A percentile compares a stretch with the other conserved stretches of the same genome.
These are phyloP conservation scores for Eurois occulta DNA, from an alignment of 2,888 invertebrate species.

Conservation along the genomic window DNA sequence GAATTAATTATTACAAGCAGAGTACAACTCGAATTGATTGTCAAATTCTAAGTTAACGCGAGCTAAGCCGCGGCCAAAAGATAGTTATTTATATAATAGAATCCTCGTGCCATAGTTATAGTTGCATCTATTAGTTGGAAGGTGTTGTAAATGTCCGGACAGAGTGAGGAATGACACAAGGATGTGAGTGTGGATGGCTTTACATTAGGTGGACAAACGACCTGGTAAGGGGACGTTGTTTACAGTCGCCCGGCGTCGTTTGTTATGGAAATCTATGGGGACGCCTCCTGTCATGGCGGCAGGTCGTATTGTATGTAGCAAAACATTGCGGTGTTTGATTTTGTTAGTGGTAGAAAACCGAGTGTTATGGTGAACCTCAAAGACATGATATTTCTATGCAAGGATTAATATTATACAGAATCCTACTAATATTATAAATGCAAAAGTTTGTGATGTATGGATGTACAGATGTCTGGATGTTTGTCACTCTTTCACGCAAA, in stretches of 20 bases:
- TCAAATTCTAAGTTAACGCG: no score
- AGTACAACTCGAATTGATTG: no score
- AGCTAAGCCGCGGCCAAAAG: no score
- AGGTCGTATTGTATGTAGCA: slow-evolving; percentile 31
- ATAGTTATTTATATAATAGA: no score
- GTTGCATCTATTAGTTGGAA: slow-evolving; percentile 11
- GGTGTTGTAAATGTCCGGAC: slow-evolving; percentile 28
- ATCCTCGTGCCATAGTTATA: background rate
- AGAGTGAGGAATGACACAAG: slow-evolving; percentile 7
- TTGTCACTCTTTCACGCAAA: no score
- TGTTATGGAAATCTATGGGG: slow-evolving; percentile 54
- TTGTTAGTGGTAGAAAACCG: background rate
- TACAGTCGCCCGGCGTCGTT: slow-evolving; percentile 36
- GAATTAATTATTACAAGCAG: no score
- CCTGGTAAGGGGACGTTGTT: slow-evolving; percentile 27
- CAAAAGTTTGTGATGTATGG: no score
- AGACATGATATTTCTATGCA: background rate
- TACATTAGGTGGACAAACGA: slow-evolving; percentile 36
- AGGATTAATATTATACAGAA: background rate
- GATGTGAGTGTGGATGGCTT: slow-evolving; percentile 28
- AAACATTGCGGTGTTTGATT: slow-evolving; percentile 7
- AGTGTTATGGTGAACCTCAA: background rate
- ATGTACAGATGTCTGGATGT: no score
- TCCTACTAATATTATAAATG: no score
- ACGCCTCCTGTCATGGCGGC: slow-evolving; percentile 13